These are phyloP conservation scores for Perdita meconis DNA, from an alignment of 2,888 invertebrate species.

Conservation along the genomic window DNA sequence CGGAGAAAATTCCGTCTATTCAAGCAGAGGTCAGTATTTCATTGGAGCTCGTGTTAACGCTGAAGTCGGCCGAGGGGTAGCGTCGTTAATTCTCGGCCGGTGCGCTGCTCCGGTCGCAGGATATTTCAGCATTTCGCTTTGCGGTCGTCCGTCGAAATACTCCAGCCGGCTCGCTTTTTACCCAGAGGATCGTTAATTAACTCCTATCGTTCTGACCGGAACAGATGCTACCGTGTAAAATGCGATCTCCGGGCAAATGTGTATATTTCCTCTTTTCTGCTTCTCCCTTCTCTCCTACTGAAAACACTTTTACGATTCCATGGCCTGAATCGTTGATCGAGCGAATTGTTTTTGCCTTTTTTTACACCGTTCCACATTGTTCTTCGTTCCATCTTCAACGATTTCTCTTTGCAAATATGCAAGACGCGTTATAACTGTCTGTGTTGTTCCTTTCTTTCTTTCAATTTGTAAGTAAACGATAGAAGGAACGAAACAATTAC, in stretches of 20 bases:
- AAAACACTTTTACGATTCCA: neutral
- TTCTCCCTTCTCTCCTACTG: constrained; percentile 2
- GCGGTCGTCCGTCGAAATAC: constrained; percentile 42
- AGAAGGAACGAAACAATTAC: neutral
- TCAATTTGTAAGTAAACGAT: no score
- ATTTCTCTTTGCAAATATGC: no score
- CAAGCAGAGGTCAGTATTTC: constrained; percentile 23
- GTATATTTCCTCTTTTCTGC: neutral
- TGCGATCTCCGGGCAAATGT: neutral
- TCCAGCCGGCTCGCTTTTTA: constrained; percentile 20
- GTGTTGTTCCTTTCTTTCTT: no score
- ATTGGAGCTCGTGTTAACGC: constrained; percentile 29
- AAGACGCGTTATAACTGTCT: no score
- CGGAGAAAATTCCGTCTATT: constrained; percentile 10
- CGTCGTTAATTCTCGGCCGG: constrained; percentile 32
- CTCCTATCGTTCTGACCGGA: constrained; percentile 20
- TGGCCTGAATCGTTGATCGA: neutral
- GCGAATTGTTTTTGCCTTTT: neutral
- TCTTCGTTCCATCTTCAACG: neutral
- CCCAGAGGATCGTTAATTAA: constrained; percentile 44
- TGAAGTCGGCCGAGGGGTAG: constrained; percentile 20
- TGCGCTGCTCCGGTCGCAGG: constrained; percentile 5
- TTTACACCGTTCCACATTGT: neutral
- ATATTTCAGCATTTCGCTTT: constrained; percentile 50
- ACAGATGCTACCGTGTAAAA: constrained; percentile 25